Evolutionary conservation across 2,888 invertebrate genomes (phyloP).

Genomic region (Elgonia sp.): DNA sequence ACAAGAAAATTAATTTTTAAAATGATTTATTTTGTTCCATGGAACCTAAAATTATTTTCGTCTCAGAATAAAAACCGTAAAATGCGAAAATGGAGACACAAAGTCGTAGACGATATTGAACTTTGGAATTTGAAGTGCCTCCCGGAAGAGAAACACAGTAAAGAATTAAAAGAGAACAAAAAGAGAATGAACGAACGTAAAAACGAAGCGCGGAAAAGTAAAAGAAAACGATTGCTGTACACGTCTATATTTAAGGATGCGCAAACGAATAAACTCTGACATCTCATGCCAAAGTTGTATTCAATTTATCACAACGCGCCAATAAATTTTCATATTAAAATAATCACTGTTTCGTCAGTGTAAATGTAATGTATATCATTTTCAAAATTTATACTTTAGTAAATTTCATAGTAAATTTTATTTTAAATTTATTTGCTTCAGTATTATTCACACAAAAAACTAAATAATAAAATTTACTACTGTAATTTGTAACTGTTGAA

Average conservation of each 20-base stretch:
- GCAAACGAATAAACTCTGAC: constrained; percentile 54
- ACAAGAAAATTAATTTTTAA: too few relatives aligned
- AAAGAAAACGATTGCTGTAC: constrained; percentile 58
- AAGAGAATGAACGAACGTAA: constrained; percentile 55
- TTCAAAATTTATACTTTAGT: too few relatives aligned
- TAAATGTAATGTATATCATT: too few relatives aligned
- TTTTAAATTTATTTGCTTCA: too few relatives aligned
- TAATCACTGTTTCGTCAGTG: too few relatives aligned
- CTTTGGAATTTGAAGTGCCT: constrained; percentile 63
- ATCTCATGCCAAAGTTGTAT: constrained; percentile 54
- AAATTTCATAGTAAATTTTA: too few relatives aligned
- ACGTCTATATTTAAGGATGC: constrained; percentile 70
- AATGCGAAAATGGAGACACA: constrained; percentile 36
- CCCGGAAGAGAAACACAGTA: constrained; percentile 59
- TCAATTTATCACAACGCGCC: constrained; percentile 19
- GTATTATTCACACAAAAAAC: too few relatives aligned
- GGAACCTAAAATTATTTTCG: not conserved
- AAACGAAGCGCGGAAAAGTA: constrained; percentile 61
- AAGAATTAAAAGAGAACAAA: constrained; percentile 55
- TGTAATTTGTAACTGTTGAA: too few relatives aligned
- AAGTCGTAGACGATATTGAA: constrained; percentile 52
- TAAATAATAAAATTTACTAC: too few relatives aligned
- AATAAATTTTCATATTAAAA: not conserved
- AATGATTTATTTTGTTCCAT: too few relatives aligned
- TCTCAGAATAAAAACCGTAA: not conserved